phyloP scores from a whole-genome alignment of 2,797 vertebrate species.

The Centropyge bicolor region DNA sequence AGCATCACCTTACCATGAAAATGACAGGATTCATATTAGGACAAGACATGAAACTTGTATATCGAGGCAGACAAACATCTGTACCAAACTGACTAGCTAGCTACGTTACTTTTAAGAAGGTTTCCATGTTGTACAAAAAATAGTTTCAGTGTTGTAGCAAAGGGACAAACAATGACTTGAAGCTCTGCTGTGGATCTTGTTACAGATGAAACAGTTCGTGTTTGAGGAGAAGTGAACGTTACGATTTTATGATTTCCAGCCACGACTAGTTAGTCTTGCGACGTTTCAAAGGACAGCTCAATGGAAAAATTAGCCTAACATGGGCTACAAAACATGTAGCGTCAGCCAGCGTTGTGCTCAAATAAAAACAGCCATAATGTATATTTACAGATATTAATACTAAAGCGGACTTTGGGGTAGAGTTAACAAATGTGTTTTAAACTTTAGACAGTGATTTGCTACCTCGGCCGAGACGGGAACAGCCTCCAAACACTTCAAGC shows the following conservation, averaged over 20 bases:
- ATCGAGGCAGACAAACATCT: not conserved
- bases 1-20: not conserved
- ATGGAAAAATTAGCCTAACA: constrained; percentile 77
- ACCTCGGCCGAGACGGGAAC: constrained; percentile 27
- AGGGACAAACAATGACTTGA: not conserved
- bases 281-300: constrained; percentile 65
- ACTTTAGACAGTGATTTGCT: not conserved
- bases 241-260: constrained; percentile 62
- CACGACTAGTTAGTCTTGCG: constrained; percentile 38
- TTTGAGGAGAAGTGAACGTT: not conserved
- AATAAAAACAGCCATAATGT: not conserved
- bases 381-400: not conserved
- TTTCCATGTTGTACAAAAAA: constrained; percentile 22
- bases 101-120: not conserved
- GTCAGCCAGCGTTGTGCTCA: constrained; percentile 14
- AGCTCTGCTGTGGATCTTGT: not conserved
- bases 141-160: not conserved
- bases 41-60: not conserved
- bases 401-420: not conserved
- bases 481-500: constrained; percentile 42
- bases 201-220: not conserved
- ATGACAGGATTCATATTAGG: not conserved
- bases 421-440: not conserved
- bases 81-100: not conserved
- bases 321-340: constrained; percentile 67